Percentiles rank a stretch among this genome's conserved stretches.
Evolutionary conservation across 2,797 vertebrate species (phyloP).

Genomic region (Pangasius larnaudii): DNA sequence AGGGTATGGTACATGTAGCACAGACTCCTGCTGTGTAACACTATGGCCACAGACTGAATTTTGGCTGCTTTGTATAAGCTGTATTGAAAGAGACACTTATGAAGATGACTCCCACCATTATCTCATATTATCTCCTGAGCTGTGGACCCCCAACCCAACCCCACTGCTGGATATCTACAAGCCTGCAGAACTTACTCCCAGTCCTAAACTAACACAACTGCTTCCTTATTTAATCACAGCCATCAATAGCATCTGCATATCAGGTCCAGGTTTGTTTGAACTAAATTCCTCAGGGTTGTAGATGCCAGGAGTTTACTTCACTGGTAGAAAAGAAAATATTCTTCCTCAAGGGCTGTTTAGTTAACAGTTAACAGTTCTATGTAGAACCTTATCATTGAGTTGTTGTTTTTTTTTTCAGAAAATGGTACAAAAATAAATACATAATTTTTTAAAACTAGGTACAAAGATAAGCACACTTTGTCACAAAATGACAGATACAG

Average conservation of each 20-base stretch:
- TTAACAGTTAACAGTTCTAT: neutral
- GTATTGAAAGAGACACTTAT: slow-evolving; percentile 9
- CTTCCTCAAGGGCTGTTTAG: neutral
- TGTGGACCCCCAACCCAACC: neutral
- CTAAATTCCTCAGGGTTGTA: neutral
- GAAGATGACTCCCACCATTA: slow-evolving; percentile 8
- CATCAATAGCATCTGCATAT: neutral
- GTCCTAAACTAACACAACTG: neutral
- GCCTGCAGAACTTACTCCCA: neutral
- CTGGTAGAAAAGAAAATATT: neutral
- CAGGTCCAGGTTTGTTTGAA: neutral
- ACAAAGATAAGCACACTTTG: neutral
- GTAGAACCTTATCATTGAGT: neutral
- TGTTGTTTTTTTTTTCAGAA: neutral
- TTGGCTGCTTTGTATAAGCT: neutral
- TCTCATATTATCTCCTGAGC: neutral
- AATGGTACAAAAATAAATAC: neutral
- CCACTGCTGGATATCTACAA: neutral
- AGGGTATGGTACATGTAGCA: neutral
- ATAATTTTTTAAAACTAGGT: too few relatives aligned
- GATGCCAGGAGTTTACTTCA: neutral
- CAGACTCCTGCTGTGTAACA: neutral
- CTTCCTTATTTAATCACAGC: neutral
- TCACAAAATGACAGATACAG: neutral
- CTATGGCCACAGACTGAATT: neutral